Evolutionary conservation across 2,113 vertebrate genomes (phyloP), one percentile per base, ranked within the genome.

Genomic region (Grantiella picta): DNA sequence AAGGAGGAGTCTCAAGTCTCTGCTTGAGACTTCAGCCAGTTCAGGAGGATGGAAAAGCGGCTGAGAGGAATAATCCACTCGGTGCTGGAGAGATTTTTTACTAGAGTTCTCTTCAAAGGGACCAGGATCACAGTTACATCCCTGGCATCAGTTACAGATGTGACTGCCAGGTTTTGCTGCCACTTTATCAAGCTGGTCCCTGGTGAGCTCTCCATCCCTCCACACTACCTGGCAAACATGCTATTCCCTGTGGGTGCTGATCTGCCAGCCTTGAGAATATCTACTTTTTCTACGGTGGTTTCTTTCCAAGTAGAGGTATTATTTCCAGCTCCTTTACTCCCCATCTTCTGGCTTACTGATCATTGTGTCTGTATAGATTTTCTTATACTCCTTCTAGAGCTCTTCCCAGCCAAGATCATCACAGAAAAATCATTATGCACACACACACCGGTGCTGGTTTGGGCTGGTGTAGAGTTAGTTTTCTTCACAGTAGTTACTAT

Each of bases 111-210:
- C 12, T 59, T 65, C 10, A 18, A 47, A 81, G 44, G 44, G 22
- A 38, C 14, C 0, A 0, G 42, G 17, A 77, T 57, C 25, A 49
- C 2, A 0, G 33, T 68, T 47, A 24, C 54, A 68, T 29, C 29
- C 47, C 45, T 52, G 70, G 29, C 59, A 68, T 2, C 2, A 1
- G 19, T 35, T 56, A 31, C 45, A 66, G 35, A 61, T 29, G 16
- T 21, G 23, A 53, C 59, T 77, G 76, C 50, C 38, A 54, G 28
- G 52, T 61, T 65, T n/a, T 12, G 22, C n/a, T 73, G 42, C 20
- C 4, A 2, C 52, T 80, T 83, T n/a, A 53, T 50, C 35, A 27
- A 33, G 11, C 33, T 66, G 25, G 17, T 49, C 69, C 53, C 64
- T 69, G 59, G 16, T 6, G 14, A 92, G 57, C 22, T 31, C 61